Evolutionary conservation across 2,888 invertebrate genomes (phyloP).

Genomic region (Heliconius cydno): DNA sequence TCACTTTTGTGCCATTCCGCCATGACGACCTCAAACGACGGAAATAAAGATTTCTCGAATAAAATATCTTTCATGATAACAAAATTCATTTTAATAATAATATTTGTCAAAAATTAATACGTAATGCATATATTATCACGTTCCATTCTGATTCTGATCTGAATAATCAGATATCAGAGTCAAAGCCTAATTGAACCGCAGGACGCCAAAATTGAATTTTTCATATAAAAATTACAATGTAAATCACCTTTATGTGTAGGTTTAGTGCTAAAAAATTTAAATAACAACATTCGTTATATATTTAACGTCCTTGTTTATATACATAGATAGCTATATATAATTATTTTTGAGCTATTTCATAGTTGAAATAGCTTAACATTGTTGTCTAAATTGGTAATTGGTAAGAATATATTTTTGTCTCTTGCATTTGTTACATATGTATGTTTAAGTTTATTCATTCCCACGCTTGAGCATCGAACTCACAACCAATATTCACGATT

Average conservation of each 20-base stretch:
- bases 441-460: too few species aligned
- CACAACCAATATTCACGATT: too few species aligned
- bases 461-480: too few species aligned
- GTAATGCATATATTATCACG: slow-evolving; percentile 14
- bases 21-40: too few species aligned
- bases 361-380: too few species aligned
- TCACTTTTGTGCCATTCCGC: too few species aligned
- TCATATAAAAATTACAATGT: slow-evolving; percentile 21
- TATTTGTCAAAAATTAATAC: slow-evolving; percentile 17
- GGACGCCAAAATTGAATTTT: slow-evolving; percentile 20
- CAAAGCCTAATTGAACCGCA: slow-evolving; percentile 22
- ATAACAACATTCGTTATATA: slow-evolving; percentile 10
- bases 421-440: neutral
- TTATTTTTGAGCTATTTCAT: neutral
- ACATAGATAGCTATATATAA: neutral
- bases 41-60: neutral
- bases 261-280: slow-evolving; percentile 10
- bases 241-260: slow-evolving; percentile 23
- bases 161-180: slow-evolving; percentile 26
- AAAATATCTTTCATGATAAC: neutral
- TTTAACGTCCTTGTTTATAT: slow-evolving; percentile 1
- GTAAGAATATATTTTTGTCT: neutral
- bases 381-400: neutral
- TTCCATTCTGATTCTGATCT: slow-evolving; percentile 12
- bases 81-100: slow-evolving; percentile 8